These are phyloP conservation scores for Enteromius treurensis DNA, from an alignment of 2,797 vertebrate species.

Conservation along the genomic window DNA sequence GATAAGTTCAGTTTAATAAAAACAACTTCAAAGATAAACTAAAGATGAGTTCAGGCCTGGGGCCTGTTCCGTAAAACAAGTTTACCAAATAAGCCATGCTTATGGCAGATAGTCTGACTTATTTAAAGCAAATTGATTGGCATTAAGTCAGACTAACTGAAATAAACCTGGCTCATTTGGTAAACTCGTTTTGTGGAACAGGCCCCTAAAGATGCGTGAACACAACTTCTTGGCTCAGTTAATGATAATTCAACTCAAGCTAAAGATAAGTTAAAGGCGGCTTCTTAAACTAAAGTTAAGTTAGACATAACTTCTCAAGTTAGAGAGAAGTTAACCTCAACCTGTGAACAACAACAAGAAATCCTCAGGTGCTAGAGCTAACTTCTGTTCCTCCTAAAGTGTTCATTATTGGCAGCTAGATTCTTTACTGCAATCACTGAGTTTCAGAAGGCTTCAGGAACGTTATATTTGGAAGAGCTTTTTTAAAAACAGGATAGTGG, in stretches of 20 bases:
- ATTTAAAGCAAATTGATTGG: too few relatives aligned
- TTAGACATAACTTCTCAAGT: background rate
- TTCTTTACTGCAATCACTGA: constrained; percentile 13
- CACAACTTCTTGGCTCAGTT: background rate
- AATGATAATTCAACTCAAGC: too few relatives aligned
- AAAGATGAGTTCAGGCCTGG: too few relatives aligned
- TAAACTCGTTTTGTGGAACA: too few relatives aligned
- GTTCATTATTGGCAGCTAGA: constrained; percentile 3
- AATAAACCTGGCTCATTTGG: too few relatives aligned
- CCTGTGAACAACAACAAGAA: background rate
- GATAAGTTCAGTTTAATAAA: background rate
- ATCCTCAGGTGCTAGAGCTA: background rate
- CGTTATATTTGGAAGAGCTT: constrained; percentile 11
- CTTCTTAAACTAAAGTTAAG: background rate
- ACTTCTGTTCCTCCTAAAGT: background rate
- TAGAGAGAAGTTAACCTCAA: background rate
- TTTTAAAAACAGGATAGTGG: constrained; percentile 1
- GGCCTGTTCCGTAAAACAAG: too few relatives aligned
- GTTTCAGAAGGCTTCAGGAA: background rate
- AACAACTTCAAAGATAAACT: too few relatives aligned
- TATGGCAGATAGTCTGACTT: too few relatives aligned
- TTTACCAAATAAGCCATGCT: too few relatives aligned
- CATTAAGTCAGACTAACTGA: too few relatives aligned
- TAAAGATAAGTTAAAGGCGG: background rate
- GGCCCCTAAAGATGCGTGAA: too few relatives aligned